Evolutionary conservation across 2,797 vertebrate species (phyloP).

Genomic region (Neopelma chrysocephalum): DNA sequence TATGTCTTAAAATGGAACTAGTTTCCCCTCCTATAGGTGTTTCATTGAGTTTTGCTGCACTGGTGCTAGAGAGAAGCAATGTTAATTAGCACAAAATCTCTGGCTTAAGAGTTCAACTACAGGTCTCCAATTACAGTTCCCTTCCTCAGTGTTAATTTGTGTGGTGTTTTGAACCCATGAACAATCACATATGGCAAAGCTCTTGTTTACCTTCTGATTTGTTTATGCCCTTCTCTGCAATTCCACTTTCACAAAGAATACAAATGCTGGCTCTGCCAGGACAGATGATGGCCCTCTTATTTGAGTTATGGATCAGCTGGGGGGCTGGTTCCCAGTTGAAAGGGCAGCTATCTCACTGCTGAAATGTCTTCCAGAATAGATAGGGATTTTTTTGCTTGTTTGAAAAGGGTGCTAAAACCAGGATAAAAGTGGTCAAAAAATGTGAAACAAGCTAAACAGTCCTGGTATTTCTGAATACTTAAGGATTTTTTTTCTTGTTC

Average conservation of each 20-base stretch:
- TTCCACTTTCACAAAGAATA: background rate
- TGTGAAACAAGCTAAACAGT: background rate
- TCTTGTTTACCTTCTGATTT: background rate
- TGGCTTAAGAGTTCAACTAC: background rate
- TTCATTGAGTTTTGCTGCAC: background rate
- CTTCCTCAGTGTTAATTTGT: background rate
- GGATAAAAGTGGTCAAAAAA: background rate
- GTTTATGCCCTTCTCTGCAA: background rate
- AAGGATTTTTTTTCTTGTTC: background rate
- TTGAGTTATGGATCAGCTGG: background rate
- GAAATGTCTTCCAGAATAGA: background rate
- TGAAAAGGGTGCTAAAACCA: background rate
- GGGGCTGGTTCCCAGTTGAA: background rate
- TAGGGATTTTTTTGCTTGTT: background rate
- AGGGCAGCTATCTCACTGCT: background rate
- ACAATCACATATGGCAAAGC: background rate
- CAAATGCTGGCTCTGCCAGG: background rate
- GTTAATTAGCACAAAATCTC: constrained; percentile 5
- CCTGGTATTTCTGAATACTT: background rate
- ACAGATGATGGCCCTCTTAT: background rate
- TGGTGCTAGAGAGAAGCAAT: background rate
- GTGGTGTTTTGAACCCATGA: background rate
- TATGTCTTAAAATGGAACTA: background rate
- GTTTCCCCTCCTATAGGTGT: background rate
- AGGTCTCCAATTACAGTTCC: background rate